Evolutionary conservation across 2,113 vertebrate species (phyloP).

Genomic region (Hippoglossus stenolepis): DNA sequence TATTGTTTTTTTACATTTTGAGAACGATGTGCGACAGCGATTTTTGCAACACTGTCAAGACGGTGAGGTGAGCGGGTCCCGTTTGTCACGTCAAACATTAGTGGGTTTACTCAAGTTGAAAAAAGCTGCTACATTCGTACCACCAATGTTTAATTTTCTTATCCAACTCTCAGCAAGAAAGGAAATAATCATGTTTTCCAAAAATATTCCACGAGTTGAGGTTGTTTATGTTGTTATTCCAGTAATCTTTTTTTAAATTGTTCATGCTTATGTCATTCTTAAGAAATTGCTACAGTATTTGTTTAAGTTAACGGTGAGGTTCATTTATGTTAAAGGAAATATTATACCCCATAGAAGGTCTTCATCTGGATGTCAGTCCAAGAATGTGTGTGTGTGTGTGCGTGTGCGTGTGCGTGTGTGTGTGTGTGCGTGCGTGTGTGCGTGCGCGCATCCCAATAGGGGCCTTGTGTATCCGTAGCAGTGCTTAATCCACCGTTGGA

Average conservation of each 20-base stretch:
- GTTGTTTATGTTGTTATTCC: neutral
- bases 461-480: slow-evolving; percentile 57
- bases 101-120: too few species aligned
- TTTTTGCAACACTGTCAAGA: too few species aligned
- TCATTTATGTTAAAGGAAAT: slow-evolving; percentile 21
- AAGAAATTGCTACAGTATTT: neutral
- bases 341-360: slow-evolving; percentile 21
- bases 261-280: neutral
- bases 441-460: slow-evolving; percentile 36
- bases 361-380: slow-evolving; percentile 9
- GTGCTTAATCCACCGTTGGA: slow-evolving; percentile 69
- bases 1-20: too few species aligned
- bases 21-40: too few species aligned
- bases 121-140: too few species aligned
- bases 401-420: neutral
- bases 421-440: neutral
- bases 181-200: neutral
- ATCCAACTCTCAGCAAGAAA: too few species aligned
- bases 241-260: neutral
- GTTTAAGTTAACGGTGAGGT: slow-evolving; percentile 8
- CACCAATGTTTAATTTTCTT: too few species aligned
- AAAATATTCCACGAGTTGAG: neutral
- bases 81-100: too few species aligned
- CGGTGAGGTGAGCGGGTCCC: too few species aligned
- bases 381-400: slow-evolving; percentile 9